Percentiles rank a stretch among this genome's conserved stretches.
phyloP scores from a whole-genome alignment of 2,113 vertebrate genomes.

The Esox niger region DNA sequence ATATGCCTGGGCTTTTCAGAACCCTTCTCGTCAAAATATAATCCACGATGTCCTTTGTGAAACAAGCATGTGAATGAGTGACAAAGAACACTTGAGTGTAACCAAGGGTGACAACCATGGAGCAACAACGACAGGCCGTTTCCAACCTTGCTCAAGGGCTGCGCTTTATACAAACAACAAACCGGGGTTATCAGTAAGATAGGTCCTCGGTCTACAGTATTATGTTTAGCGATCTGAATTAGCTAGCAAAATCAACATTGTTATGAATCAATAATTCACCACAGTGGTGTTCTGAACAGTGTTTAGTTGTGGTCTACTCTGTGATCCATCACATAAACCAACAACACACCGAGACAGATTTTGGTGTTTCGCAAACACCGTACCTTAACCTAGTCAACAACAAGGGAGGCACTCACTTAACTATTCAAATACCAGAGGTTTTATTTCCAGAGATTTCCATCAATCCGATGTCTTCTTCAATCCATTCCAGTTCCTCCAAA shows the following conservation, averaged over 20 bases:
- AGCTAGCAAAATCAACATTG: neutral
- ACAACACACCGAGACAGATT: neutral
- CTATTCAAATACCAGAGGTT: neutral
- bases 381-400: neutral
- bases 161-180: constrained; percentile 3
- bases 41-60: constrained; percentile 42
- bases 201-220: neutral
- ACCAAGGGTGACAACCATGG: constrained; percentile 57
- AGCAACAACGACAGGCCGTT: constrained; percentile 56
- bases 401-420: neutral
- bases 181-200: neutral
- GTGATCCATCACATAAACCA: constrained; percentile 15
- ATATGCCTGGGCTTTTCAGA: constrained; percentile 48
- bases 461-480: constrained; percentile 69
- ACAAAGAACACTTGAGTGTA: constrained; percentile 55
- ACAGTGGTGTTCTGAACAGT: constrained; percentile 41
- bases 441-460: constrained; percentile 46
- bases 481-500: constrained; percentile 61
- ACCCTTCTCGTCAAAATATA: constrained; percentile 37
- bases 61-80: constrained; percentile 24
- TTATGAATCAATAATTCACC: constrained; percentile 35
- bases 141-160: constrained; percentile 43
- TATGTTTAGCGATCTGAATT: neutral
- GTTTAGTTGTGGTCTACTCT: constrained; percentile 24
- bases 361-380: neutral